Evolutionary conservation across 2,113 vertebrate species (phyloP).

Genomic region (Gobio gobio): DNA sequence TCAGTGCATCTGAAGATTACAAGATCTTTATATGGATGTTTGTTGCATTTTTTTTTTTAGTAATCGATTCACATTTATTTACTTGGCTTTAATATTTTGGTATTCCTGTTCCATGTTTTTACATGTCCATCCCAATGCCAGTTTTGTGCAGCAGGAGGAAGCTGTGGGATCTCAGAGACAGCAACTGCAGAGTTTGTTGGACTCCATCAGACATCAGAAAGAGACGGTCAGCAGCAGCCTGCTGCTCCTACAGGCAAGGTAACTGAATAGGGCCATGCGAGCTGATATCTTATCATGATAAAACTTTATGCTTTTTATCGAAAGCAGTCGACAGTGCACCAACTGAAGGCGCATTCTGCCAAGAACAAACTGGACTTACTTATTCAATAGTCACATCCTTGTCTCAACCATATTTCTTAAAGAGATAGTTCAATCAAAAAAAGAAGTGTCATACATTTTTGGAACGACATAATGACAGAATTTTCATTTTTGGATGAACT

Average conservation of each 20-base stretch:
- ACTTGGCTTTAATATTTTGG: not conserved
- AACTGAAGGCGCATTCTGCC: not conserved
- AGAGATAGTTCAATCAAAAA: too few relatives aligned
- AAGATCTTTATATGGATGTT: not conserved
- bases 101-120: not conserved
- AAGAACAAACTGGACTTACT: not conserved
- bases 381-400: not conserved
- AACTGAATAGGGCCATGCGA: not conserved
- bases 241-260: conserved; percentile 59
- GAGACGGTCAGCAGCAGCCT: conserved; percentile 45
- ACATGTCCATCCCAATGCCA: conserved; percentile 4
- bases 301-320: too few relatives aligned
- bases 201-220: conserved; percentile 50
- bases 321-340: not conserved
- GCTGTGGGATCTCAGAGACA: conserved; percentile 54
- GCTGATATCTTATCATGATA: not conserved
- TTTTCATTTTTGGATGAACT: too few relatives aligned
- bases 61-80: not conserved
- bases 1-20: not conserved
- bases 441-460: too few relatives aligned
- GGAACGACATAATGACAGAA: too few relatives aligned
- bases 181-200: conserved; percentile 46
- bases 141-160: conserved; percentile 59
- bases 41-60: not conserved
- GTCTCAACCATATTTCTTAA: not conserved